phyloP scores from a whole-genome alignment of 2,113 vertebrate species.

The Mesembrinibis cayennensis region DNA sequence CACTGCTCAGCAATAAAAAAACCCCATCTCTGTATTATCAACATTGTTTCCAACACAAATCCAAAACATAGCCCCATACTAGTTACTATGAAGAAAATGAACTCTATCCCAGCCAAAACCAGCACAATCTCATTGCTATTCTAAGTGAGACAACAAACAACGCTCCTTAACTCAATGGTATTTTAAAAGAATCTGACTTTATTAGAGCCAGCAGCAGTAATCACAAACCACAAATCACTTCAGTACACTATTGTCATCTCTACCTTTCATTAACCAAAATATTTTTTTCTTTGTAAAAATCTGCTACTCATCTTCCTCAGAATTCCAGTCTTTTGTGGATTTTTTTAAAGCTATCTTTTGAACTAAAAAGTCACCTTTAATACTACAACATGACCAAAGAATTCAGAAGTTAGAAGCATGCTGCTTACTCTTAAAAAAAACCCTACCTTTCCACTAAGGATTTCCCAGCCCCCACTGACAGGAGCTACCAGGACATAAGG shows the following conservation, averaged over 20 bases:
- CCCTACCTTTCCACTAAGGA: neutral
- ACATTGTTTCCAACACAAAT: too few species aligned
- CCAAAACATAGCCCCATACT: too few species aligned
- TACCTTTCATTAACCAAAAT: neutral
- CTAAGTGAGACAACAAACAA: neutral
- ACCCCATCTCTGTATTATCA: too few species aligned
- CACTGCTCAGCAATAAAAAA: too few species aligned
- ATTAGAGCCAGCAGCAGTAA: neutral
- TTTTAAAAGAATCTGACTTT: neutral
- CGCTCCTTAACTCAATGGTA: neutral
- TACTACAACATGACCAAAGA: neutral
- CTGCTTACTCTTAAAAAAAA: neutral
- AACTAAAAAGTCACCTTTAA: neutral
- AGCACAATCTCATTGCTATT: neutral
- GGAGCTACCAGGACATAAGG: neutral
- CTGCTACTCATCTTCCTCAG: neutral
- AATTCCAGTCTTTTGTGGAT: neutral
- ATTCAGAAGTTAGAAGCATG: neutral
- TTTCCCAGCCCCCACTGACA: neutral
- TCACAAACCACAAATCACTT: neutral
- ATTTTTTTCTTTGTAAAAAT: neutral
- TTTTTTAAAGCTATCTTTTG: neutral
- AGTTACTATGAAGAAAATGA: too few species aligned
- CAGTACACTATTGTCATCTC: neutral
- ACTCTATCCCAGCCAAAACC: too few species aligned